Evolutionary conservation across 2,888 invertebrate genomes (phyloP).

Genomic region (Eumerus sabulonum): DNA sequence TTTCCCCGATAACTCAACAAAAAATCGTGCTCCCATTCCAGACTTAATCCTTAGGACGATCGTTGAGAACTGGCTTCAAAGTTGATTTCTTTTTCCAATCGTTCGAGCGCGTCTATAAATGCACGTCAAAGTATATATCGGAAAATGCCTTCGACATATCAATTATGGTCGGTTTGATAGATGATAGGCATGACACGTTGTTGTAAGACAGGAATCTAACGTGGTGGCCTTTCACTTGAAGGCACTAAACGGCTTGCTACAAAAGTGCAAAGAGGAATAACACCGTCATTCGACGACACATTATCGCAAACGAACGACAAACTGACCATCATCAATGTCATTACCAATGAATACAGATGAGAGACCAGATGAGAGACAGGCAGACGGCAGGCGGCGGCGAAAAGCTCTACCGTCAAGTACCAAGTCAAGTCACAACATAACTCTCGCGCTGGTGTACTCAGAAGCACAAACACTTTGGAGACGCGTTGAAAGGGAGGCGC

Average conservation of each 20-base stretch:
- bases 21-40: slow-evolving; percentile 12
- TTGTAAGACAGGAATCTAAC: too few relatives aligned
- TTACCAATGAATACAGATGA: slow-evolving; percentile 40
- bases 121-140: too few relatives aligned
- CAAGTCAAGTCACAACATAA: background rate
- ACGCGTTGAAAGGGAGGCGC: slow-evolving; percentile 39
- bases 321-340: slow-evolving; percentile 60
- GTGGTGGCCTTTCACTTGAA: too few relatives aligned
- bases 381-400: background rate
- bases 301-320: slow-evolving; percentile 25
- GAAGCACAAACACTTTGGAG: slow-evolving; percentile 6
- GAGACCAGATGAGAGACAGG: too few relatives aligned
- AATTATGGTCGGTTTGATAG: slow-evolving; percentile 32
- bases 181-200: too few relatives aligned
- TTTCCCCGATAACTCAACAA: slow-evolving; percentile 30
- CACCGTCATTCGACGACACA: background rate
- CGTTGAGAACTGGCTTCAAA: slow-evolving; percentile 14
- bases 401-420: too few relatives aligned
- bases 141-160: slow-evolving; percentile 8
- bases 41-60: slow-evolving; percentile 19
- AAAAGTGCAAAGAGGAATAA: too few relatives aligned
- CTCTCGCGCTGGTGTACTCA: background rate
- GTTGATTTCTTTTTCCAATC: slow-evolving; percentile 43
- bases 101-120: too few relatives aligned
- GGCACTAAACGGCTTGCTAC: too few relatives aligned